These are phyloP conservation scores for Cossypha polioptera DNA, from an alignment of 2,797 vertebrate species.

Conservation along the genomic window DNA sequence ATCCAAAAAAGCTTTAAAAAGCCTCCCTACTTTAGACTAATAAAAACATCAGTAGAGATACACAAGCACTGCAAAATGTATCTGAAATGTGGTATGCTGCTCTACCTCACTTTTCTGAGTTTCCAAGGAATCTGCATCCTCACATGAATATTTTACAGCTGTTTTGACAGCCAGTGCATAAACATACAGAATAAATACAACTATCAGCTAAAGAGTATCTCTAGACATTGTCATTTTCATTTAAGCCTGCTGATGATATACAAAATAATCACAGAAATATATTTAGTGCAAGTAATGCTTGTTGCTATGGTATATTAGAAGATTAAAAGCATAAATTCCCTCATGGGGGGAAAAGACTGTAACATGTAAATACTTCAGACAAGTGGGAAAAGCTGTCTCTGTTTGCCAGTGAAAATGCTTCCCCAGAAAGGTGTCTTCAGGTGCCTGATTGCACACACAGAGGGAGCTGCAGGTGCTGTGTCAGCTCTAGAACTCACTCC, in stretches of 20 bases:
- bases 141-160: not conserved
- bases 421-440: not conserved
- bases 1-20: not conserved
- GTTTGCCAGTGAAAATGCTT: not conserved
- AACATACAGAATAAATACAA: not conserved
- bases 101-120: not conserved
- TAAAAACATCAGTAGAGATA: conserved; percentile 22
- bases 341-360: not conserved
- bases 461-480: not conserved
- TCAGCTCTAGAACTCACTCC: not conserved
- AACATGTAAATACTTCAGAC: not conserved
- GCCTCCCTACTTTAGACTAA: not conserved
- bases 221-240: conserved; percentile 41
- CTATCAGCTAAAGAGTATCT: conserved; percentile 8
- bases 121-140: not conserved
- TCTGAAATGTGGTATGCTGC: not conserved
- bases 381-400: not conserved
- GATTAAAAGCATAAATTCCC: conserved; percentile 34
- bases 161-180: conserved; percentile 38
- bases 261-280: conserved; percentile 35
- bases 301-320: not conserved
- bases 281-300: not conserved
- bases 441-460: not conserved
- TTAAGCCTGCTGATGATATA: not conserved
- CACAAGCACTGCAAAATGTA: not conserved